Base-by-base conservation (phyloP, 2,797 vertebrate genomes). In the Urocyon cinereoargenteus region DNA sequence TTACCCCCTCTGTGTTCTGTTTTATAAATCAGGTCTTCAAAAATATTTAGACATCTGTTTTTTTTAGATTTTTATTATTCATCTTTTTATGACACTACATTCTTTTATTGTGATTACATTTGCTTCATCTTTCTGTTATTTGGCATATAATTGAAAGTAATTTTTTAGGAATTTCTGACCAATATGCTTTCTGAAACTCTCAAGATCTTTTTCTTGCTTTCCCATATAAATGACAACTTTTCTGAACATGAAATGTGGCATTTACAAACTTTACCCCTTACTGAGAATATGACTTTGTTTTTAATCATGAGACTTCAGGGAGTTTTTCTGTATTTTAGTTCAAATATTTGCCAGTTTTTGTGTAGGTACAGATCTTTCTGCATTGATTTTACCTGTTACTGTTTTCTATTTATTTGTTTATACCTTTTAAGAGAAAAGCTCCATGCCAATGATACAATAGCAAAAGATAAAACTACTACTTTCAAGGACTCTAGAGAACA, bases 121-220 rank as follows among this genome's bases (percentile, higher is more conserved):
- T 93, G 64, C 62, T 72, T 94, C 15, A 34, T 75, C 36, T 81
- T 91, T 75, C 57, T 85, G 53, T 40, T 85, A 75, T 86, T 68
- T 93, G 21, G 59, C 22, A 26, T 81, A 77, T 0, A 81, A 62
- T 13, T 91, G 79, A 34, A 82, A 94, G 55, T 45, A 79, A 31
- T 40, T 86, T 87, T 93, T 88, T 70, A 83, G 81, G 40, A 11
- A 45, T 88, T 93, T 96, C 61, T 97, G 64, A 59, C 16, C 9
- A 24, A 12, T 51, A 22, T 81, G 34, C 93, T 87, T 77, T 86
- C 14, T 81, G 64, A 75, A 45, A 24, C 28, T 94, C 40, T 70
- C 45, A 70, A 51, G 49, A 34, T 68, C 53, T 70, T 53, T 91
- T n/a, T 68, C 18, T 75, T 81, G 31, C 34, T 59, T 93, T 91